These are phyloP conservation scores for Oreochromis spilurus DNA, from an alignment of 2,113 vertebrate genomes.

Conservation along the genomic window DNA sequence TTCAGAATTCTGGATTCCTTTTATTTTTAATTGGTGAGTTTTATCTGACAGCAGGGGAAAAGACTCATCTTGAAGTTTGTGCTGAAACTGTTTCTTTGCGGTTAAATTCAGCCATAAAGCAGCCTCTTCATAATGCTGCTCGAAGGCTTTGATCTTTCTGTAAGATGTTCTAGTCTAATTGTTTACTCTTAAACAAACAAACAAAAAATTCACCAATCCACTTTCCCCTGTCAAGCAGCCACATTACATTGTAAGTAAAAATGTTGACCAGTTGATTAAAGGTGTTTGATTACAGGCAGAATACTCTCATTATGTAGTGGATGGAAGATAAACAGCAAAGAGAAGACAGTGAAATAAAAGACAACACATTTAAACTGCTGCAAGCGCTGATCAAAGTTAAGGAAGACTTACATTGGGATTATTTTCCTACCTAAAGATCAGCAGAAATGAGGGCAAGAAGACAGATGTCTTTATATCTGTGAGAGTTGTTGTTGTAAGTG, in stretches of 20 bases:
- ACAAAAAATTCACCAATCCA: neutral
- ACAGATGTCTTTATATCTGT: neutral
- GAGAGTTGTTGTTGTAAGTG: neutral
- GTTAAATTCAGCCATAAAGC: neutral
- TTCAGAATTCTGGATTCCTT: neutral
- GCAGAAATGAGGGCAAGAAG: neutral
- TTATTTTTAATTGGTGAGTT: neutral
- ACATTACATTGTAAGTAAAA: neutral
- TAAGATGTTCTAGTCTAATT: neutral
- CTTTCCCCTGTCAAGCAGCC: neutral
- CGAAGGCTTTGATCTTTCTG: neutral
- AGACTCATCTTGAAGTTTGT: neutral
- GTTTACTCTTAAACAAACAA: neutral
- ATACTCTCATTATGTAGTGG: neutral
- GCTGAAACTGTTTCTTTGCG: neutral
- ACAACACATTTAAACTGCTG: neutral
- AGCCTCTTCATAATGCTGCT: neutral
- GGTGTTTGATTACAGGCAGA: neutral
- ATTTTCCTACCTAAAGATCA: neutral
- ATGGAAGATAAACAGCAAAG: neutral
- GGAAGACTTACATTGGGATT: neutral
- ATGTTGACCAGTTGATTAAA: neutral
- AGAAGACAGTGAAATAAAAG: neutral
- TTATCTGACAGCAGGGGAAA: neutral
- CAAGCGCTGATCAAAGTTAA: neutral